phyloP scores from a whole-genome alignment of 2,113 vertebrate species.

The Megaceryle torquata region DNA sequence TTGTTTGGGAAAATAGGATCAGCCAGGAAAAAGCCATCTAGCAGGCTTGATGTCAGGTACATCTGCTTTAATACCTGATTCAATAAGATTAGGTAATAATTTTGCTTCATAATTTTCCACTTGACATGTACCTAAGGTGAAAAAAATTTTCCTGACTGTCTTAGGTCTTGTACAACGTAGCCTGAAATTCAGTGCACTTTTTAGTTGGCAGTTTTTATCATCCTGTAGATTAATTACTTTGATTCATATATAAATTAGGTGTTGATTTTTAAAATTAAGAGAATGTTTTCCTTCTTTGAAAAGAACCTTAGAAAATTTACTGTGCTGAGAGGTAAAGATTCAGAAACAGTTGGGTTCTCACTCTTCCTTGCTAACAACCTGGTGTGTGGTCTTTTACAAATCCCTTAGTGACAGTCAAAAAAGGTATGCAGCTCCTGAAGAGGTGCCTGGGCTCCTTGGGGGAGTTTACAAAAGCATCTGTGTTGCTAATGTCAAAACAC shows the following conservation, averaged over 20 bases:
- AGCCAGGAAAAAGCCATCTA: background rate
- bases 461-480: background rate
- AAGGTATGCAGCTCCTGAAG: background rate
- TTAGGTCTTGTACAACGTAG: background rate
- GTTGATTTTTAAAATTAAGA: background rate
- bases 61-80: background rate
- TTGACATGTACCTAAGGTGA: background rate
- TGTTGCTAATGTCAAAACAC: background rate
- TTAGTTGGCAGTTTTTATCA: background rate
- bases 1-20: background rate
- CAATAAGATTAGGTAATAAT: background rate
- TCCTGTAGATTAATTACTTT: background rate
- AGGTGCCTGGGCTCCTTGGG: background rate
- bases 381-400: constrained; percentile 39
- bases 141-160: background rate
- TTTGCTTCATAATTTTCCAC: background rate
- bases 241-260: background rate
- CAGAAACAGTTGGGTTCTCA: background rate
- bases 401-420: constrained; percentile 13
- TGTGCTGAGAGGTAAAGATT: background rate
- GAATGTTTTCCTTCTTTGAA: background rate
- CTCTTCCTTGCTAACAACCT: background rate
- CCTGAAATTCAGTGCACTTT: background rate
- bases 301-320: background rate
- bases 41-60: background rate